These are phyloP conservation scores for Mormyrus iriodes DNA, from an alignment of 2,113 vertebrate species.

Conservation along the genomic window DNA sequence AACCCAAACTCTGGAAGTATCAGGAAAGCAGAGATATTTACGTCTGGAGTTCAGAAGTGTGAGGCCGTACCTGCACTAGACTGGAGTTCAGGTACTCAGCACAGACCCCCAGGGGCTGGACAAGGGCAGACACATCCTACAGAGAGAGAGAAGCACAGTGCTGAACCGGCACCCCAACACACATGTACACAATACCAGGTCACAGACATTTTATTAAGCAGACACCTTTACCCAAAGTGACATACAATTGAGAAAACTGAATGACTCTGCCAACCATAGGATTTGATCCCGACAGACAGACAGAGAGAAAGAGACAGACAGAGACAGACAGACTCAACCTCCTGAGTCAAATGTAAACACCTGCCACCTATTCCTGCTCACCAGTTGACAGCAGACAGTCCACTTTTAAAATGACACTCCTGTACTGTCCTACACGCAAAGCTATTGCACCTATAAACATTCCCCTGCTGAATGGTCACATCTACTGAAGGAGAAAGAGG, in stretches of 20 bases:
- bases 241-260: not conserved
- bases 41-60: not conserved
- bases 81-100: slow-evolving; percentile 93
- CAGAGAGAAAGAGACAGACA: not conserved
- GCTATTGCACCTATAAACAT: no score
- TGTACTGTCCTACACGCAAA: no score
- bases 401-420: no score
- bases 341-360: no score
- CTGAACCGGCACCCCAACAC: not conserved
- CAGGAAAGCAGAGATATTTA: not conserved
- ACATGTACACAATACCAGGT: not conserved
- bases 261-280: not conserved
- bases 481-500: no score
- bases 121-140: slow-evolving; percentile 86
- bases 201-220: not conserved
- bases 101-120: slow-evolving; percentile 90
- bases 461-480: no score
- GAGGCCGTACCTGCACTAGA: slow-evolving; percentile 80
- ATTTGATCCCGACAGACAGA: not conserved
- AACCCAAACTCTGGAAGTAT: not conserved
- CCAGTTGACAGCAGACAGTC: no score
- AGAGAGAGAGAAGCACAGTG: slow-evolving; percentile 14
- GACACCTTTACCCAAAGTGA: not conserved
- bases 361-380: no score
- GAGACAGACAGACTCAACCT: not conserved